phyloP scores from a whole-genome alignment of 2,888 invertebrate species.

The Chironomus riparius region DNA sequence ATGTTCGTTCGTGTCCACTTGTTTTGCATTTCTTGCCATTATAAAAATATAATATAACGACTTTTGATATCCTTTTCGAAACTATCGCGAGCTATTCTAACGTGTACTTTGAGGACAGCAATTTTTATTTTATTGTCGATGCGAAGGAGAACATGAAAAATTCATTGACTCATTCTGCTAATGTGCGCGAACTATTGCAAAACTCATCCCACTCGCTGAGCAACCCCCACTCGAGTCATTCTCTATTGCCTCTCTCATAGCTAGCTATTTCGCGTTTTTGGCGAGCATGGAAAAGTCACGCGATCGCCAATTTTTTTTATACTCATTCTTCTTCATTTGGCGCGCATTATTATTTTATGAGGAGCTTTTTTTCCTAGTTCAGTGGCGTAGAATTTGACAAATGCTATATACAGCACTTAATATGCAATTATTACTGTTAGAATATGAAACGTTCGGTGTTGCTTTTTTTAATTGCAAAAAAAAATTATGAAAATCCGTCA shows the following conservation, averaged over 20 bases:
- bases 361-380: neutral
- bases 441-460: no score
- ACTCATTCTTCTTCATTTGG: neutral
- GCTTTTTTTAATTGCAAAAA: neutral
- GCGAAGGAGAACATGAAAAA: neutral
- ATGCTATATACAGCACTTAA: no score
- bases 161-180: neutral
- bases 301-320: constrained; percentile 23
- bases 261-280: constrained; percentile 1
- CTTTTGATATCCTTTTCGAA: no score
- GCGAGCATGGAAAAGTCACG: constrained; percentile 25
- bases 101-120: neutral
- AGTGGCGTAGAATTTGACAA: constrained; percentile 2
- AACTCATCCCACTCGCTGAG: neutral
- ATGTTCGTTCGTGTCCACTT: neutral
- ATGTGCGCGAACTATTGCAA: neutral
- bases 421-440: no score
- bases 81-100: no score
- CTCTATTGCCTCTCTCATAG: neutral
- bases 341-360: constrained; percentile 13
- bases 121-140: neutral
- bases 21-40: neutral
- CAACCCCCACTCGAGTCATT: neutral
- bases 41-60: neutral
- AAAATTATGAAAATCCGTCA: neutral